phyloP scores from a whole-genome alignment of 1,140 invertebrate species.

The Pogonus chalceus region DNA sequence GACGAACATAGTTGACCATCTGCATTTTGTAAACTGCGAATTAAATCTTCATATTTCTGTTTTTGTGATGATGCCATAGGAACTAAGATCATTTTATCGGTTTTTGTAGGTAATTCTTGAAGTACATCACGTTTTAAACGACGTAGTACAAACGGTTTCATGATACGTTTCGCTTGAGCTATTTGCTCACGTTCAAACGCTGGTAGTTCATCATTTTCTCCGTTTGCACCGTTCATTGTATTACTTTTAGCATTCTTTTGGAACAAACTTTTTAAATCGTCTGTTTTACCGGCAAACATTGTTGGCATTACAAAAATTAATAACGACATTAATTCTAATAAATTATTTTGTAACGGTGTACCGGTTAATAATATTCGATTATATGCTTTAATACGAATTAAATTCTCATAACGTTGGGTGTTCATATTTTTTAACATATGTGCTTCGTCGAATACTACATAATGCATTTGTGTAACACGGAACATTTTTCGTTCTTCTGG shows the following conservation, averaged over 20 bases:
- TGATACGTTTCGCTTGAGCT: slow-evolving; percentile 85
- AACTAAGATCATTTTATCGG: slow-evolving; percentile 52
- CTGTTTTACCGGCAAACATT: slow-evolving; percentile 80
- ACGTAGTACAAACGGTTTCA: slow-evolving; percentile 92
- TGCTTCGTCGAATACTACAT: slow-evolving; percentile 93
- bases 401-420: slow-evolving; percentile 77
- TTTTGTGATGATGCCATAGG: slow-evolving; percentile 60
- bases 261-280: slow-evolving; percentile 82
- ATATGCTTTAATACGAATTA: slow-evolving; percentile 77
- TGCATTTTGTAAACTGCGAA: slow-evolving; percentile 61
- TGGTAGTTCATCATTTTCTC: slow-evolving; percentile 51
- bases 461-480: slow-evolving; percentile 77
- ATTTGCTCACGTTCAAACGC: slow-evolving; percentile 81
- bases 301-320: slow-evolving; percentile 93
- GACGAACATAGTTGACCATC: slow-evolving; percentile 40
- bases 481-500: slow-evolving; percentile 87
- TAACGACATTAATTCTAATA: slow-evolving; percentile 90
- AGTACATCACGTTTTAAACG: slow-evolving; percentile 81
- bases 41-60: slow-evolving; percentile 60
- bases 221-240: slow-evolving; percentile 34
- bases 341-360: slow-evolving; percentile 91
- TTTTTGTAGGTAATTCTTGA: slow-evolving; percentile 69
- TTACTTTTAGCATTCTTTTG: slow-evolving; percentile 52
- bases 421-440: slow-evolving; percentile 98
- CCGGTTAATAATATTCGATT: slow-evolving; percentile 79